Evolutionary conservation across 1,140 invertebrate species (phyloP).

Genomic region (Neodiprion fabricii): DNA sequence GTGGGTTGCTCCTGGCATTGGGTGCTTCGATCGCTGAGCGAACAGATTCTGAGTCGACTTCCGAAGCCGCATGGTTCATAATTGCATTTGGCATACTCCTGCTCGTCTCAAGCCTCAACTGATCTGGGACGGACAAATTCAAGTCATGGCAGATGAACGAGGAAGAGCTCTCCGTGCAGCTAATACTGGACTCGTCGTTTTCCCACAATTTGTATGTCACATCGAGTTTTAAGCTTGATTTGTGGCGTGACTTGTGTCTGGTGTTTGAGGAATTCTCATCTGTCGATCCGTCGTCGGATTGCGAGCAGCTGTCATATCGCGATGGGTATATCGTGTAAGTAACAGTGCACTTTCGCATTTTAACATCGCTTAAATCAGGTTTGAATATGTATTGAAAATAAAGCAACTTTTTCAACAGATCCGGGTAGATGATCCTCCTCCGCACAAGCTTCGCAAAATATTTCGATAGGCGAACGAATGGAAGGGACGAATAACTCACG

Average conservation of each 20-base stretch:
- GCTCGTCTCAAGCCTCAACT: conserved; percentile 29
- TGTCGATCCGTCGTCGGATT: neutral
- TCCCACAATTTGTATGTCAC: conserved; percentile 27
- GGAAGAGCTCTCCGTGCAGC: neutral
- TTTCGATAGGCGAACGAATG: conserved; percentile 69
- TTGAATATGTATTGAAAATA: conserved; percentile 67
- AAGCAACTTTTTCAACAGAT: conserved; percentile 75
- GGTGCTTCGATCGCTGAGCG: neutral
- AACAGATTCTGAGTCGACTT: neutral
- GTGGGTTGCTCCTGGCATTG: no score
- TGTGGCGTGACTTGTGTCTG: conserved; percentile 28
- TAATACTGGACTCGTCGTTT: neutral
- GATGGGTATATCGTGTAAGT: conserved; percentile 46
- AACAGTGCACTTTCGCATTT: conserved; percentile 51
- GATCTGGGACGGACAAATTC: conserved; percentile 7
- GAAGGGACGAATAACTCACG: conserved; percentile 59
- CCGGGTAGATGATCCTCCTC: conserved; percentile 71
- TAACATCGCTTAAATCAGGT: conserved; percentile 52
- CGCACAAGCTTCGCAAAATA: conserved; percentile 77
- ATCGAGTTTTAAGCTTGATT: conserved; percentile 50
- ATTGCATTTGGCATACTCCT: conserved; percentile 39
- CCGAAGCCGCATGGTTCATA: neutral
- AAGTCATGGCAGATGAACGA: neutral
- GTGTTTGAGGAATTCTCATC: conserved; percentile 13
- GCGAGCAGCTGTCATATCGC: neutral